Evolutionary conservation across 2,797 vertebrate species (phyloP), one percentile per base, ranked within the genome.

Genomic region (Artibeus jamaicensis): DNA sequence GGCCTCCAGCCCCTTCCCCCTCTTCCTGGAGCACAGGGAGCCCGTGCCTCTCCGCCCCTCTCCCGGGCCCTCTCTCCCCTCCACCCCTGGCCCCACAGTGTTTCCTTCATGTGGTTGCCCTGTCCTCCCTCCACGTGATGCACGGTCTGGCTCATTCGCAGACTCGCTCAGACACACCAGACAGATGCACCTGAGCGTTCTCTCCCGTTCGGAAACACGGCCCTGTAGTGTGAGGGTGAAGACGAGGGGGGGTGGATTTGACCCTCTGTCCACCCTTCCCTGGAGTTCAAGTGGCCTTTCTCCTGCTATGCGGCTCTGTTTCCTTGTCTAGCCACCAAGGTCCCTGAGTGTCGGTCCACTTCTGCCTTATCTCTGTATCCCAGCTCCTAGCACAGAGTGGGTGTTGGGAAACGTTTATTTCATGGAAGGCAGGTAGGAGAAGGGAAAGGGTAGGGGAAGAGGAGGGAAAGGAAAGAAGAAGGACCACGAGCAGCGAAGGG

Each of bases 11-110:
- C n/a, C 53, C 32, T 93, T 78, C 10, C 21, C 59, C 59, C 16
- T 22, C 16, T 70, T 79, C 15, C 29, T 26, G 34, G 50, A 22
- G 34, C 21, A 15, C 37, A 0, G 2, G 22, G 34, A 48, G 6
- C 32, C 32, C 26, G 9, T 14, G 9, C 42, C 42, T 48, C 42
- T 50, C 70, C 62, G 18, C 18, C 29, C 42, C 9, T 81, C 57
- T 34, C 32, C n/a, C 0, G 0, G 18, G 0, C 14, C 42, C 65
- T 85, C 81, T 29, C 18, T 65, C 21, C 15, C 39, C 4, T 81
- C 74, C 57, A 59, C 3, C 11, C 9, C 62, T 46, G 11, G 24
- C 48, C 67, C 1, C 0, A 5, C 29, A 46, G 37, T 8, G 37
- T 53, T 85, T 89, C 48, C 34, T 90, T 81, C 6, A 5, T 11